Conservation (phyloP, 2,888 invertebrate genomes). For the Drosophila fungiperda region DNA sequence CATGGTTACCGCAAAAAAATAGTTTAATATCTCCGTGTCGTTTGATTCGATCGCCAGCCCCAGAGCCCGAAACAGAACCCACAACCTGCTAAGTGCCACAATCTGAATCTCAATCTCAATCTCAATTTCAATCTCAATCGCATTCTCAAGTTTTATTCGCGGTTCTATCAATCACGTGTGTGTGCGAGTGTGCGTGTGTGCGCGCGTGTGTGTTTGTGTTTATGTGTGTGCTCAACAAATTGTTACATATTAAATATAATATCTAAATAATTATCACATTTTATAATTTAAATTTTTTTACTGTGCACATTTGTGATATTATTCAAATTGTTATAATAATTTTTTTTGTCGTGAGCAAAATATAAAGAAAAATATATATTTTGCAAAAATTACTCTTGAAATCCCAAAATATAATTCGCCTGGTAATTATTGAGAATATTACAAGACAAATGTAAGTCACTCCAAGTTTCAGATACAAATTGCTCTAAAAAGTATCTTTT, state of each 20-base stretch:
- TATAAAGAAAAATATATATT: background rate
- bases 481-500: background rate
- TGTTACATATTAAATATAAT: conserved; percentile 16
- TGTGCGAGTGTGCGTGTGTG: background rate
- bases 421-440: background rate
- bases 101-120: conserved; percentile 17
- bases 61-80: conserved; percentile 30
- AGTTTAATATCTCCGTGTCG: conserved; percentile 85
- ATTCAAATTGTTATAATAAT: conserved; percentile 8
- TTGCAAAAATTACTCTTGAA: conserved; percentile 1
- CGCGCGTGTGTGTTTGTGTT: conserved; percentile 2
- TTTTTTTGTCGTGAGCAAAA: conserved; percentile 25
- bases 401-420: background rate
- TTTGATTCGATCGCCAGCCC: conserved; percentile 84
- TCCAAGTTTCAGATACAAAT: background rate
- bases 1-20: conserved; percentile 85
- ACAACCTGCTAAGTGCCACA: conserved; percentile 15
- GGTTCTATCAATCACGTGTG: conserved; percentile 15
- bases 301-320: conserved; percentile 52
- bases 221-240: conserved; percentile 11
- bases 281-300: conserved; percentile 38
- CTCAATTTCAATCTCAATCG: conserved; percentile 6
- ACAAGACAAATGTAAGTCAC: conserved; percentile 30
- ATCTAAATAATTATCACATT: conserved; percentile 27
- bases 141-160: conserved; percentile 3